A percentile compares a stretch with the other conserved stretches of the same genome.
phyloP scores from a whole-genome alignment of 35 echinoderm and acorn worm genomes.

The Chiridota heheva region DNA sequence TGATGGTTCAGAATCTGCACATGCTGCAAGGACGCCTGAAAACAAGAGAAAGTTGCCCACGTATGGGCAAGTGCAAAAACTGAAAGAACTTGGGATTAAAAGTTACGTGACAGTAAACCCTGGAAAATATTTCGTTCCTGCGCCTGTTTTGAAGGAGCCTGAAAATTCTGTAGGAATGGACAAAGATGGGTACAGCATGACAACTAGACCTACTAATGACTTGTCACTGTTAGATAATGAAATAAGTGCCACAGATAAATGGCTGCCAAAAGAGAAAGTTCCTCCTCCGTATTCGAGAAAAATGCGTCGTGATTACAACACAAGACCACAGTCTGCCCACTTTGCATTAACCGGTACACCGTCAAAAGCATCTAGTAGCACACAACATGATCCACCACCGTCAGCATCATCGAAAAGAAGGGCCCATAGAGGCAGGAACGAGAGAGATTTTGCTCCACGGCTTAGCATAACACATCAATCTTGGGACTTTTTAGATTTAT shows the following conservation, averaged over 20 bases:
- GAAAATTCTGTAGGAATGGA: neutral
- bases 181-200: neutral
- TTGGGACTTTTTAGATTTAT: conserved; percentile 38
- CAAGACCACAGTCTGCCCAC: neutral
- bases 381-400: neutral
- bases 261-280: neutral
- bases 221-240: neutral
- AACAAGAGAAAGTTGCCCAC: conserved; percentile 10
- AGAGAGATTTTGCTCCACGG: conserved; percentile 5
- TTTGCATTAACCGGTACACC: neutral
- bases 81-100: conserved; percentile 37
- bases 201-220: neutral
- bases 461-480: conserved; percentile 19
- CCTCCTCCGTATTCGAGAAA: conserved; percentile 3
- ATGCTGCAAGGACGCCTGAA: no score
- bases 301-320: neutral
- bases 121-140: conserved; percentile 40
- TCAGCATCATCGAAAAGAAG: neutral
- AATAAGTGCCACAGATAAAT: neutral
- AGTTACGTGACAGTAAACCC: conserved; percentile 46
- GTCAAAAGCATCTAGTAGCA: neutral
- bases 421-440: neutral
- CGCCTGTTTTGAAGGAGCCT: neutral
- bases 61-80: conserved; percentile 30
- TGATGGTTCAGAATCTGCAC: no score